These are phyloP conservation scores for Aspidiotus destructor DNA, from an alignment of 2,888 invertebrate species.

Conservation along the genomic window DNA sequence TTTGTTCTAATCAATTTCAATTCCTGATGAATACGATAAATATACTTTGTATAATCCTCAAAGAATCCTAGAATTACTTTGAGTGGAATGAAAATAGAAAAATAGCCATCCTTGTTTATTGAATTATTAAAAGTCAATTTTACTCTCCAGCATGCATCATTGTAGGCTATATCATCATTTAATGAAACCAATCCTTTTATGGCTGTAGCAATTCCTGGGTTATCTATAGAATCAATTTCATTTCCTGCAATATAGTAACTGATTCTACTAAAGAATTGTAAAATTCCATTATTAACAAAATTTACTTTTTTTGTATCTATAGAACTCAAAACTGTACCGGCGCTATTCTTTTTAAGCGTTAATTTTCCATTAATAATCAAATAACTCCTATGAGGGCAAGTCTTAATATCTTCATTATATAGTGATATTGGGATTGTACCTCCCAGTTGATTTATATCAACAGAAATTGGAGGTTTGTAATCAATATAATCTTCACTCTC, in stretches of 20 bases:
- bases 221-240: constrained; percentile 22
- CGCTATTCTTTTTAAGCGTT: constrained; percentile 14
- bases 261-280: constrained; percentile 22
- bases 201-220: constrained; percentile 10
- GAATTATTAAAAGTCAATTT: not conserved
- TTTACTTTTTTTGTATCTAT: constrained; percentile 17
- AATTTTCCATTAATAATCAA: constrained; percentile 16
- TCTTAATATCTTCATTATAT: constrained; percentile 8
- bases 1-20: constrained; percentile 16
- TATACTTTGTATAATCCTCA: not conserved
- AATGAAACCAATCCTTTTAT: constrained; percentile 5
- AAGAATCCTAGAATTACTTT: not conserved
- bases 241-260: constrained; percentile 16
- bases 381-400: constrained; percentile 1
- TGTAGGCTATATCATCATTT: constrained; percentile 2
- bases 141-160: constrained; percentile 11
- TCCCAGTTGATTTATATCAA: constrained; percentile 3
- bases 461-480: not conserved
- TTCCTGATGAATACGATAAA: constrained; percentile 17
- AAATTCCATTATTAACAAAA: constrained; percentile 20
- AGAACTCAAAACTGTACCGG: constrained; percentile 8
- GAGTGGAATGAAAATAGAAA: not conserved
- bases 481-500: constrained; percentile 13
- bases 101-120: not conserved
- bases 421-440: constrained; percentile 11